Conservation (phyloP, 2,888 invertebrate species). For the Lacanobia wlatinum region DNA sequence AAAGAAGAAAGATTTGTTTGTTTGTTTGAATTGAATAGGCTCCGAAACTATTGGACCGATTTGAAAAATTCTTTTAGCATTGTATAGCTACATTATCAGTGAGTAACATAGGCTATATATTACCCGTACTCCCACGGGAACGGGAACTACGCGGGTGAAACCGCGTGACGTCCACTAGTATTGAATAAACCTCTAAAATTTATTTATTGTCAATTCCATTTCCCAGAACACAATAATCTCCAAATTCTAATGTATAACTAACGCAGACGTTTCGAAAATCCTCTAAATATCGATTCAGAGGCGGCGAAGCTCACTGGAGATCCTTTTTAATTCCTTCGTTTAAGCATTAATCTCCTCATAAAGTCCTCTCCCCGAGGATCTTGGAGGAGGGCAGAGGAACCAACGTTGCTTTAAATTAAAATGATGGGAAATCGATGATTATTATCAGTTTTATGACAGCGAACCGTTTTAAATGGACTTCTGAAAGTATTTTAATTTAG, state of each 20-base stretch:
- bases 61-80: no score
- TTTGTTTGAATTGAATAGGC: no score
- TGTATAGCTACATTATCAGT: no score
- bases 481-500: slow-evolving; percentile 64
- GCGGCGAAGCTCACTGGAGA: slow-evolving; percentile 63
- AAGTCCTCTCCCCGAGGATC: slow-evolving; percentile 71
- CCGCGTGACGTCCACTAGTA: no score
- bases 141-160: no score
- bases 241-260: slow-evolving; percentile 54
- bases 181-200: neutral
- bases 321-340: slow-evolving; percentile 78
- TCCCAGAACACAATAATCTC: slow-evolving; percentile 38
- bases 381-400: slow-evolving; percentile 67
- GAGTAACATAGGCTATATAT: no score
- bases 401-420: slow-evolving; percentile 70
- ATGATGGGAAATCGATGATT: slow-evolving; percentile 78
- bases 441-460: slow-evolving; percentile 72
- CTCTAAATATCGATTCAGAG: slow-evolving; percentile 61
- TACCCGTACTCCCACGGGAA: no score
- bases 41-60: no score
- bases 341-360: slow-evolving; percentile 78
- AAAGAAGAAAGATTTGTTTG: no score
- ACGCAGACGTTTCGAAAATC: slow-evolving; percentile 54
- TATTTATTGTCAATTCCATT: slow-evolving; percentile 17
- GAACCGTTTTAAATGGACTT: slow-evolving; percentile 65